Base-by-base conservation (phyloP, 2,113 vertebrate genomes). In the Cricetomys ansorgei region DNA sequence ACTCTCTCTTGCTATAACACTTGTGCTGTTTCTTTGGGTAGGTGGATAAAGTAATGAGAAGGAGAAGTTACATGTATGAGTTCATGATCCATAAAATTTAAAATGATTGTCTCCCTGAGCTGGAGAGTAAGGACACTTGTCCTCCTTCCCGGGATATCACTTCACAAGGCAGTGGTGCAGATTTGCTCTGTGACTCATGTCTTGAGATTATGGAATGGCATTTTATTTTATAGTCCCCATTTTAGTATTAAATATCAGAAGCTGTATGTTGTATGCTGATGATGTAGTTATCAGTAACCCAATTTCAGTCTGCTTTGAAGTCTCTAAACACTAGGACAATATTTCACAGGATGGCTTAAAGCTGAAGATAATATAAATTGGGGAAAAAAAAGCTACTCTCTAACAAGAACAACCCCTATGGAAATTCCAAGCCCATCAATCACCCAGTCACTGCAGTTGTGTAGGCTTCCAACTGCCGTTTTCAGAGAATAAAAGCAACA, bases 81-180 rank as follows among this genome's bases (percentile, higher is more conserved):
- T 86, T 91, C 48, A 91, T 55, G 84, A 96, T 62, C 48, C 65
- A 77, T 86, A 76, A 96, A 69, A 40, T 64, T 91, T 89, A 77
- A 85, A 77, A 87, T 48, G 34, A 90, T 70, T 92, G 53, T 85
- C 79, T 84, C 8, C 29, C 15, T 90, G 45, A 12, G 50, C 13
- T 88, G 43, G 53, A 21, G 23, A 85, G 5, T 57, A 43, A 16
- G 16, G 6, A 83, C 0, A 17, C 43, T 80, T 16, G 5, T 29
- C 1, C 45, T 65, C 15, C 48, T 13, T 79, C 29, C 3, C 5
- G 37, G 0, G 17, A 7, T 17, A 70, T 93, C 34, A 57, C 15
- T 48, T 57, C 40, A 17, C 12, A 69, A 37, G 50, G 29, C 2
- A 29, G 29, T 57, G 72, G 45, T 69, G 2, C 13, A 80, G 0